Percentiles rank a stretch among this genome's conserved stretches.
phyloP scores from a whole-genome alignment of 2,888 invertebrate genomes.

The Melitaea athalia region DNA sequence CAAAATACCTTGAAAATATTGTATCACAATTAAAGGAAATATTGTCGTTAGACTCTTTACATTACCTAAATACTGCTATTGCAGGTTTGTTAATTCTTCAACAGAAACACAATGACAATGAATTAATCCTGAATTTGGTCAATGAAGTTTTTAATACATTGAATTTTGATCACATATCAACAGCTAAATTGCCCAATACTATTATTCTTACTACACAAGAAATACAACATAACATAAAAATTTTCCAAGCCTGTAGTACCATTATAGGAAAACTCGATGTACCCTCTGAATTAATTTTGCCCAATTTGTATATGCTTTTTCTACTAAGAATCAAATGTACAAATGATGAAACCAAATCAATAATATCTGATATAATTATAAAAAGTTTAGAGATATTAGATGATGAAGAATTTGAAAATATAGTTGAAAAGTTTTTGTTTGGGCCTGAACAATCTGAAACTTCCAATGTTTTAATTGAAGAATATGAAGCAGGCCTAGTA shows the following conservation, averaged over 20 bases:
- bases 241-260: conserved; percentile 64
- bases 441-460: conserved; percentile 43
- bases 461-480: conserved; percentile 53
- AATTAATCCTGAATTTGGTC: conserved; percentile 55
- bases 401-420: conserved; percentile 46
- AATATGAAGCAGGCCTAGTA: conserved; percentile 66
- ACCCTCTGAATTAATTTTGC: conserved; percentile 59
- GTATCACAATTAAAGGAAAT: conserved; percentile 78
- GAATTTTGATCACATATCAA: conserved; percentile 48
- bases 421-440: conserved; percentile 56
- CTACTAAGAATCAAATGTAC: conserved; percentile 63
- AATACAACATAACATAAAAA: conserved; percentile 61
- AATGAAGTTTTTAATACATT: conserved; percentile 58
- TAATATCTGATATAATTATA: conserved; percentile 62
- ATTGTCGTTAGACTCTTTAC: conserved; percentile 65
- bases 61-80: conserved; percentile 76
- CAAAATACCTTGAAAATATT: conserved; percentile 80
- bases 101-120: conserved; percentile 71
- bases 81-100: conserved; percentile 80
- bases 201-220: conserved; percentile 64
- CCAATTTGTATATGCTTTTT: conserved; percentile 72
- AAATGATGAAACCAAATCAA: conserved; percentile 57
- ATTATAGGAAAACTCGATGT: conserved; percentile 57
- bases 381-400: conserved; percentile 59
- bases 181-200: conserved; percentile 60